Evolutionary conservation across 2,797 vertebrate genomes (phyloP).

Genomic region (Sebastes minor): DNA sequence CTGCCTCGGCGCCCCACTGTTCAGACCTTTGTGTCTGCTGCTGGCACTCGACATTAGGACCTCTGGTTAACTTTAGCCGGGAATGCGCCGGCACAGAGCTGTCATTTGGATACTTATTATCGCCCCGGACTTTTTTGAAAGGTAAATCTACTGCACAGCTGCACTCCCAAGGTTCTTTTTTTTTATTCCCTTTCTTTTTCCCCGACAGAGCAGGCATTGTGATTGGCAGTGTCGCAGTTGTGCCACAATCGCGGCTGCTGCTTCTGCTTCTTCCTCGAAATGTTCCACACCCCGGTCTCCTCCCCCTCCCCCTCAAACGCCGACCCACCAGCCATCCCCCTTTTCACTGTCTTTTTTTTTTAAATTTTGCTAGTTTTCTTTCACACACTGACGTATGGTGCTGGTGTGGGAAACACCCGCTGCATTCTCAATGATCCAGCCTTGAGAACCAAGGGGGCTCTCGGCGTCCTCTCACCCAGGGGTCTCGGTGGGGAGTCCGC

Average conservation of each 20-base stretch:
- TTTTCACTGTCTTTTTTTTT: constrained; percentile 48
- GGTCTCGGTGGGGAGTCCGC: constrained; percentile 76
- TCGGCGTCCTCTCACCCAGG: constrained; percentile 77
- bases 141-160: constrained; percentile 74
- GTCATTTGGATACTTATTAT: constrained; percentile 78
- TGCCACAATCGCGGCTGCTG: constrained; percentile 62
- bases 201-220: constrained; percentile 67
- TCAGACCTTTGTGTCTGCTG: constrained; percentile 76
- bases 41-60: constrained; percentile 75
- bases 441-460: constrained; percentile 68
- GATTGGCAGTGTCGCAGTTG: constrained; percentile 71
- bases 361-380: constrained; percentile 54
- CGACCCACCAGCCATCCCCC: constrained; percentile 37
- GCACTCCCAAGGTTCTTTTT: constrained; percentile 56
- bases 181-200: constrained; percentile 40
- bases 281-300: constrained; percentile 20
- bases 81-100: constrained; percentile 66
- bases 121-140: constrained; percentile 69
- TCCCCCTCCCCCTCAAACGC: background rate
- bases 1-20: constrained; percentile 71
- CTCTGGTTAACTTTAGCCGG: constrained; percentile 75
- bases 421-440: constrained; percentile 62
- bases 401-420: constrained; percentile 65
- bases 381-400: constrained; percentile 66
- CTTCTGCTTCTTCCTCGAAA: constrained; percentile 52